These are phyloP conservation scores for Aptenodytes forsteri DNA, from an alignment of 2,113 vertebrate genomes.

Conservation along the genomic window DNA sequence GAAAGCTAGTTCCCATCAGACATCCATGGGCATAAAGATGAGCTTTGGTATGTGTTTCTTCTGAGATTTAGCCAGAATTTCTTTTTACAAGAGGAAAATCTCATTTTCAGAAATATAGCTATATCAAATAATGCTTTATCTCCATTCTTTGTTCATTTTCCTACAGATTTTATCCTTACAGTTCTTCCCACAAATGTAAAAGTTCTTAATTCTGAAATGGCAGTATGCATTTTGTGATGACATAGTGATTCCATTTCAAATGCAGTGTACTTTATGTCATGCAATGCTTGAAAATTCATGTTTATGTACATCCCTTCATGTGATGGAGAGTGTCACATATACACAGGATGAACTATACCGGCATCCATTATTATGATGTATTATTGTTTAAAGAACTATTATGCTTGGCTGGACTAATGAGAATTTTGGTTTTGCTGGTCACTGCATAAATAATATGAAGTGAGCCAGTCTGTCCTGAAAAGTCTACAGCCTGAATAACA, in stretches of 20 bases:
- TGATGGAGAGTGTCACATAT: not conserved
- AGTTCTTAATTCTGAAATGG: not conserved
- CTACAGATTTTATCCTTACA: not conserved
- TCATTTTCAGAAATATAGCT: not conserved
- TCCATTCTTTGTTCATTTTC: not conserved
- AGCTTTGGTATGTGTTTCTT: not conserved
- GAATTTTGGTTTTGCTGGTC: not conserved
- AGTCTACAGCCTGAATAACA: not conserved
- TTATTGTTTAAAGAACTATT: not conserved
- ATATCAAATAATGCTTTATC: not conserved
- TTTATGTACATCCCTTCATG: not conserved
- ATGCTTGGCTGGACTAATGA: not conserved
- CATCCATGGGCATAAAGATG: not conserved
- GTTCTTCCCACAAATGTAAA: not conserved
- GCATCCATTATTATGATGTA: not conserved
- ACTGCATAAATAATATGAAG: not conserved
- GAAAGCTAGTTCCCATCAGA: not conserved
- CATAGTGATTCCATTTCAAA: not conserved
- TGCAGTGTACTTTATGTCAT: not conserved
- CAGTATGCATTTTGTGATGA: not conserved
- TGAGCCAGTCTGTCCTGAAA: not conserved
- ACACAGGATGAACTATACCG: not conserved
- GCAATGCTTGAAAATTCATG: not conserved
- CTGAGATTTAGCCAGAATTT: not conserved
- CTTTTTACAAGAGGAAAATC: not conserved